Percentiles rank a stretch among this genome's conserved stretches.
These are phyloP conservation scores for Strix uralensis DNA, from an alignment of 2,113 vertebrate species.

Conservation along the genomic window DNA sequence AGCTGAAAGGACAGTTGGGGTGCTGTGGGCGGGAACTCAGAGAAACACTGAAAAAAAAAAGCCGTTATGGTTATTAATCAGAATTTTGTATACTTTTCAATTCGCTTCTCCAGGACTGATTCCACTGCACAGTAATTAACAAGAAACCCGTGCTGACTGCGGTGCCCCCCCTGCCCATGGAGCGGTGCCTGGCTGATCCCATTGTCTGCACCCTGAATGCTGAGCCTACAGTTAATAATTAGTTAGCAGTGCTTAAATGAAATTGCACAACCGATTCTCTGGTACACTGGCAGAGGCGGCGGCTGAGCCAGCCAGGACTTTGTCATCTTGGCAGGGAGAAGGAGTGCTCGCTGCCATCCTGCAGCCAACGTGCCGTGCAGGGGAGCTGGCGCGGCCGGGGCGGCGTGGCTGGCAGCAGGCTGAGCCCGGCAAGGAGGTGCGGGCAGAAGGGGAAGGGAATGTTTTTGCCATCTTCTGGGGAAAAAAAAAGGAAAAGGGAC, in stretches of 20 bases:
- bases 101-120: not conserved
- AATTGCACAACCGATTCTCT: slow-evolving; percentile 17
- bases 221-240: slow-evolving; percentile 58
- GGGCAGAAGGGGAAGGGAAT: not conserved
- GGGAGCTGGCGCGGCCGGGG: not conserved
- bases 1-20: not conserved
- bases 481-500: not conserved
- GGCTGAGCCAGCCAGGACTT: slow-evolving; percentile 14
- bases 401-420: not conserved
- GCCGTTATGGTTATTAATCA: not conserved
- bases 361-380: not conserved
- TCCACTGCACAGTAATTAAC: slow-evolving; percentile 38
- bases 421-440: not conserved
- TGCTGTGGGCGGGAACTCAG: not conserved
- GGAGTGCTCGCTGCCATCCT: slow-evolving; percentile 9
- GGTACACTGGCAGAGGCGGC: not conserved
- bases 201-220: slow-evolving; percentile 59
- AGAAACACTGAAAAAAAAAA: not conserved
- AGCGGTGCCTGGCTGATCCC: slow-evolving; percentile 60
- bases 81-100: slow-evolving; percentile 43
- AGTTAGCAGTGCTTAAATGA: slow-evolving; percentile 42
- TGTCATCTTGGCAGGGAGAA: slow-evolving; percentile 4
- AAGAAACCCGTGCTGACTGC: not conserved
- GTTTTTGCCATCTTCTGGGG: not conserved
- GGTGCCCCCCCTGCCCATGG: not conserved